Conservation (phyloP, 2,113 vertebrate genomes). For the Dissostichus mawsoni region DNA sequence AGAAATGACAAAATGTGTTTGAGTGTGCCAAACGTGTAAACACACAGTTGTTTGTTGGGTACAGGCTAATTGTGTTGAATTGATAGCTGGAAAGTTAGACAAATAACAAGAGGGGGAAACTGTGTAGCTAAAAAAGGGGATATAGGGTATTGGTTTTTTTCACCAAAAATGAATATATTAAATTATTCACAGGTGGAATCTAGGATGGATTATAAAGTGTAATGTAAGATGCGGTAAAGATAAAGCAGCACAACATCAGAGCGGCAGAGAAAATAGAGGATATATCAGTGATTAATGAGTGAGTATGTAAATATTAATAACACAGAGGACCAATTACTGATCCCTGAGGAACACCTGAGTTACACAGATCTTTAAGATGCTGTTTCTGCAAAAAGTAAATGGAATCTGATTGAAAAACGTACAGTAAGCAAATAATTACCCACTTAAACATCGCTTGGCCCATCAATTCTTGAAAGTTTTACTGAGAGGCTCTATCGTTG, state of each 20-base stretch:
- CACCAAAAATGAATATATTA: neutral
- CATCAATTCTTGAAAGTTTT: neutral
- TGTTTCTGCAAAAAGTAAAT: neutral
- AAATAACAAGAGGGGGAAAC: neutral
- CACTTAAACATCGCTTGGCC: neutral
- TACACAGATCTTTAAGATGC: neutral
- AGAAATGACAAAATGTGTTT: neutral
- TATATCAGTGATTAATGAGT: neutral
- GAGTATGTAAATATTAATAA: neutral
- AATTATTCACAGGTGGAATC: neutral
- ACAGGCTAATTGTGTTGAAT: neutral
- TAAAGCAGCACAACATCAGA: neutral
- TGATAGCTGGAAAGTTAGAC: neutral
- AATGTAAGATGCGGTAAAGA: neutral
- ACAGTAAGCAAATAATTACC: neutral
- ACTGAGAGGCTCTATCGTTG: too few species aligned
- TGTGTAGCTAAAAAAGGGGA: neutral
- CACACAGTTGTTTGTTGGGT: neutral
- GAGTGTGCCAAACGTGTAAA: neutral
- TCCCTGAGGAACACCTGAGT: neutral
- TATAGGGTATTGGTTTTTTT: neutral
- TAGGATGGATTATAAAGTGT: neutral
- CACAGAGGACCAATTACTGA: neutral
- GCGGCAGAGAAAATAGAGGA: neutral
- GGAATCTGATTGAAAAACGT: neutral